Conservation (phyloP, 2,888 invertebrate species). For the Stenodera caucasica region DNA sequence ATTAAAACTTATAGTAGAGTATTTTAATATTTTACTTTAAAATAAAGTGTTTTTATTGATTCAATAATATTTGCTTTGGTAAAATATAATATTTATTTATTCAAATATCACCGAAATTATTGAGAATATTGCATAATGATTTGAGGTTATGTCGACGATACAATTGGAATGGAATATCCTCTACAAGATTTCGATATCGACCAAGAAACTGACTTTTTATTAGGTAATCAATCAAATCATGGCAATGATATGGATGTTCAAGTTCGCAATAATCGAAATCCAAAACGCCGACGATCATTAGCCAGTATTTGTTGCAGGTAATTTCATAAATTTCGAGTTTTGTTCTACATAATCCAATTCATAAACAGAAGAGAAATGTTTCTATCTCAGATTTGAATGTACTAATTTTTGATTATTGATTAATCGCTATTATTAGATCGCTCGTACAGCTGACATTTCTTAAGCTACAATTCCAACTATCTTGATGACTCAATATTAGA, state of each 20-base stretch:
- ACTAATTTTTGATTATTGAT: not conserved
- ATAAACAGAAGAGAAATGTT: not conserved
- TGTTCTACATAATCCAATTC: too few species aligned
- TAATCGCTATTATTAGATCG: not conserved
- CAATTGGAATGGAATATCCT: constrained; percentile 54
- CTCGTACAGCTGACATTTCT: not conserved
- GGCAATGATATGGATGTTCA: constrained; percentile 53
- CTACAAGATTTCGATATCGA: constrained; percentile 55
- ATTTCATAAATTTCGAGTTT: constrained; percentile 21
- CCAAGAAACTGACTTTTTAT: constrained; percentile 55
- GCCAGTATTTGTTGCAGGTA: constrained; percentile 50
- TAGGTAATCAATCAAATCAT: constrained; percentile 50
- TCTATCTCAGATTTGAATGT: not conserved
- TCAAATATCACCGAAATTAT: too few species aligned
- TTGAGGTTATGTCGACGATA: constrained; percentile 25
- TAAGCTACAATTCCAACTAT: not conserved
- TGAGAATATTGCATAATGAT: too few species aligned
- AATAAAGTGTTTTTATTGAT: not conserved
- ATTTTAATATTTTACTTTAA: not conserved
- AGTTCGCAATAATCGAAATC: constrained; percentile 47
- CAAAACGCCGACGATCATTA: constrained; percentile 45
- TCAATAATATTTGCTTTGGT: not conserved
- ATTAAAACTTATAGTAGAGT: not conserved
- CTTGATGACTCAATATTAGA: not conserved
- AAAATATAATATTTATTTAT: not conserved